A percentile compares a stretch with the other conserved stretches of the same genome.
Conservation (phyloP, 92 coral and sea anemone genomes). For the Hydrozoanthus gracilis region DNA sequence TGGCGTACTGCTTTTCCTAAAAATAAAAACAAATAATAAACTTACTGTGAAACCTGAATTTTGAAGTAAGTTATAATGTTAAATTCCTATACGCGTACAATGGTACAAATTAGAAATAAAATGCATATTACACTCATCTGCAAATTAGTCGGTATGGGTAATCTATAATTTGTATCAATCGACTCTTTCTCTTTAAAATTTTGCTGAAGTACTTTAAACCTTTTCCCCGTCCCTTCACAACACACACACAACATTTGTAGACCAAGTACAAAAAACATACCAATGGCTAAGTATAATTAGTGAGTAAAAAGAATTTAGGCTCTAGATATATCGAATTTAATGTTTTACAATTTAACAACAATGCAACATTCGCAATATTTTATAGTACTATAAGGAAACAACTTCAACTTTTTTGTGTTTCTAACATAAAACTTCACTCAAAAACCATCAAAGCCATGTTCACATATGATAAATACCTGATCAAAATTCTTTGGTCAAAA, state of each 20-base stretch:
- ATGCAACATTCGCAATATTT: neutral
- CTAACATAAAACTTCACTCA: neutral
- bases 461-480: conserved; percentile 4
- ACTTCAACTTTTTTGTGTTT: neutral
- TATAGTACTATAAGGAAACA: neutral
- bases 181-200: neutral
- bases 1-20: conserved; percentile 8
- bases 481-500: neutral
- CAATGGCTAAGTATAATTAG: neutral
- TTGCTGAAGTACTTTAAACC: neutral
- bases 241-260: neutral
- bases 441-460: neutral
- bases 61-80: neutral
- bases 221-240: neutral
- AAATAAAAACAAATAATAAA: neutral
- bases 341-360: neutral
- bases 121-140: neutral
- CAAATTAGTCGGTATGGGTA: neutral
- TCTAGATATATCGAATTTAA: neutral
- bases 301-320: neutral
- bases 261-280: neutral
- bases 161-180: too few species aligned
- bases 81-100: neutral
- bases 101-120: neutral
- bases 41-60: neutral